phyloP scores from a whole-genome alignment of 2,113 vertebrate species.

The Myiopsitta monachus region DNA sequence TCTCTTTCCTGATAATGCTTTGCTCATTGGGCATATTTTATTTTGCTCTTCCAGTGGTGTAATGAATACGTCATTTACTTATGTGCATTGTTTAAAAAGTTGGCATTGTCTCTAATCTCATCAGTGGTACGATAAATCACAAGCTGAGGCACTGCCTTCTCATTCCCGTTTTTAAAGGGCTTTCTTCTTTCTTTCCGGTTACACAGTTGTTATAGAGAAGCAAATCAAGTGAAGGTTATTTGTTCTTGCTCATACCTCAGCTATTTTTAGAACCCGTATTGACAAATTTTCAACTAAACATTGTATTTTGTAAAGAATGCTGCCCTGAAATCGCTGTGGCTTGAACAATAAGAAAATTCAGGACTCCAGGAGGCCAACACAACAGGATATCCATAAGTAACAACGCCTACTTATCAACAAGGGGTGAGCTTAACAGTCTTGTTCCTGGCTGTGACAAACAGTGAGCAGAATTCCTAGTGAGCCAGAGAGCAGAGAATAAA shows the following conservation, averaged over 20 bases:
- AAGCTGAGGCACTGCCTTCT: not conserved
- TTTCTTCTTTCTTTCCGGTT: not conserved
- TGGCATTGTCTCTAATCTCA: slow-evolving; percentile 29
- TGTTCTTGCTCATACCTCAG: slow-evolving; percentile 52
- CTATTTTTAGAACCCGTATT: slow-evolving; percentile 71
- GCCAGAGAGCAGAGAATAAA: slow-evolving; percentile 35
- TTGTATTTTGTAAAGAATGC: slow-evolving; percentile 69
- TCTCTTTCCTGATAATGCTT: not conserved
- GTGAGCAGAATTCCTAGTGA: slow-evolving; percentile 69
- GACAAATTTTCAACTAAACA: slow-evolving; percentile 71
- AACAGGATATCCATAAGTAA: slow-evolving; percentile 77
- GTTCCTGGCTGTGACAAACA: slow-evolving; percentile 65
- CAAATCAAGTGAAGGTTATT: slow-evolving; percentile 50
- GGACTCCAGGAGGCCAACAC: slow-evolving; percentile 63
- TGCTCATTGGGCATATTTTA: not conserved
- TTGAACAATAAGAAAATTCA: slow-evolving; percentile 78
- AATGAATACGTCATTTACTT: not conserved
- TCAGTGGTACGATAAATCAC: slow-evolving; percentile 23
- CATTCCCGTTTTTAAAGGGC: slow-evolving; percentile 21
- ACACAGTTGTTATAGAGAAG: slow-evolving; percentile 47
- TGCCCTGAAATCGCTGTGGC: slow-evolving; percentile 70
- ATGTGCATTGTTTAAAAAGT: slow-evolving; percentile 25
- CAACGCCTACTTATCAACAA: slow-evolving; percentile 73
- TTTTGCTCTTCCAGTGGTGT: not conserved
- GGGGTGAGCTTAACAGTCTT: slow-evolving; percentile 60